phyloP scores from a whole-genome alignment of 2,113 vertebrate genomes.

The Notarius lentiginosus region DNA sequence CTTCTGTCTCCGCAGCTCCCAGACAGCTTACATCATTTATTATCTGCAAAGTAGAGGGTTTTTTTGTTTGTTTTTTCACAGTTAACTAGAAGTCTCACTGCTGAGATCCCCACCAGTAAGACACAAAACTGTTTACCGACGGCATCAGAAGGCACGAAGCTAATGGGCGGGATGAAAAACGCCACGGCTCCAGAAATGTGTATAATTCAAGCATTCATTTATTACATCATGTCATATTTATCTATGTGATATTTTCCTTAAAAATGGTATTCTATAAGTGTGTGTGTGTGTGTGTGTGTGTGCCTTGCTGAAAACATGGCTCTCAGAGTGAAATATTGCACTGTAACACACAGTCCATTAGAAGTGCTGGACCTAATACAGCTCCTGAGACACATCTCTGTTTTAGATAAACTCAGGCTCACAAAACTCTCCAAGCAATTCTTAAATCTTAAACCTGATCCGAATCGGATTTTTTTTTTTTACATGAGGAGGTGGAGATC shows the following conservation, averaged over 20 bases:
- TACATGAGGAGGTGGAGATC: background rate
- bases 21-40: constrained; percentile 26
- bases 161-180: background rate
- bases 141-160: background rate
- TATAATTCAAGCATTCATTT: background rate
- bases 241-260: background rate
- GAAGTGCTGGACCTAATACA: background rate
- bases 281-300: background rate
- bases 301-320: background rate
- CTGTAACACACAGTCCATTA: background rate
- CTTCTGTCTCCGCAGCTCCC: background rate
- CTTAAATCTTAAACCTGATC: background rate
- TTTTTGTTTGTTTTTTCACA: background rate
- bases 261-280: background rate
- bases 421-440: background rate
- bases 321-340: background rate
- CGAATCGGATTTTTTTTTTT: background rate
- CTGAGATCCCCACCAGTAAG: constrained; percentile 11
- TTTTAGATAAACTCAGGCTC: background rate
- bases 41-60: background rate
- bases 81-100: constrained; percentile 1
- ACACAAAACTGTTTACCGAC: constrained; percentile 5
- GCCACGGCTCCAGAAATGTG: background rate
- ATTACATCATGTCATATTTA: constrained; percentile 1
- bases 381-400: constrained; percentile 1